Percentiles rank a stretch among this genome's conserved stretches.
These are phyloP conservation scores for Oryzias dopingdopingensis DNA, from an alignment of 2,797 vertebrate species.

Conservation along the genomic window DNA sequence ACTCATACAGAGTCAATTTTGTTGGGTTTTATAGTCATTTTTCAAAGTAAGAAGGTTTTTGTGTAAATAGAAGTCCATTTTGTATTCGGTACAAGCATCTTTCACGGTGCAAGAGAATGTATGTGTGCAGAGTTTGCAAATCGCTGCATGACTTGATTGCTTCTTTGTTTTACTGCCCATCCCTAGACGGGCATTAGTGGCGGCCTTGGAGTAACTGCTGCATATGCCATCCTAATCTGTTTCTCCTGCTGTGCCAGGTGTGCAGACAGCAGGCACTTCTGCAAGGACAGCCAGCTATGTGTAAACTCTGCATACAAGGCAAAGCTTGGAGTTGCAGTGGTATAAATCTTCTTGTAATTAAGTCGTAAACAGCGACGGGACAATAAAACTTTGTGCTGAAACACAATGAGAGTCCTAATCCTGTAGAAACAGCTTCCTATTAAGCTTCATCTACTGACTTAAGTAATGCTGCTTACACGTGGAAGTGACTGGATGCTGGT, in stretches of 20 bases:
- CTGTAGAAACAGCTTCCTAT: conserved; percentile 20
- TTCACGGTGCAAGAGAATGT: conserved; percentile 4
- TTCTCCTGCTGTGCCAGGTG: conserved; percentile 69
- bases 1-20: no score
- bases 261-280: conserved; percentile 54
- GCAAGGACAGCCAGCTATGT: conserved; percentile 56
- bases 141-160: conserved; percentile 43
- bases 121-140: conserved; percentile 10
- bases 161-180: conserved; percentile 61
- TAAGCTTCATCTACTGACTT: neutral
- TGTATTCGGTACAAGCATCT: neutral
- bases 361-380: conserved; percentile 51
- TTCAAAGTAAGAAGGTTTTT: no score
- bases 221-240: conserved; percentile 71
- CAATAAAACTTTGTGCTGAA: conserved; percentile 49
- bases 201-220: conserved; percentile 56
- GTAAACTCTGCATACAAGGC: conserved; percentile 48
- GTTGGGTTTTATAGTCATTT: no score
- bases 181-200: conserved; percentile 60
- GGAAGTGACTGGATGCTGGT: conserved; percentile 21
- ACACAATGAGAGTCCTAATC: conserved; percentile 21
- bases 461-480: conserved; percentile 12
- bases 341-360: conserved; percentile 62
- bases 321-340: conserved; percentile 30
- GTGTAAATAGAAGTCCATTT: no score